Percentiles rank a stretch among this genome's conserved stretches.
These are phyloP conservation scores for Ceratitis capitata DNA, from an alignment of 1,140 invertebrate genomes.

Conservation along the genomic window DNA sequence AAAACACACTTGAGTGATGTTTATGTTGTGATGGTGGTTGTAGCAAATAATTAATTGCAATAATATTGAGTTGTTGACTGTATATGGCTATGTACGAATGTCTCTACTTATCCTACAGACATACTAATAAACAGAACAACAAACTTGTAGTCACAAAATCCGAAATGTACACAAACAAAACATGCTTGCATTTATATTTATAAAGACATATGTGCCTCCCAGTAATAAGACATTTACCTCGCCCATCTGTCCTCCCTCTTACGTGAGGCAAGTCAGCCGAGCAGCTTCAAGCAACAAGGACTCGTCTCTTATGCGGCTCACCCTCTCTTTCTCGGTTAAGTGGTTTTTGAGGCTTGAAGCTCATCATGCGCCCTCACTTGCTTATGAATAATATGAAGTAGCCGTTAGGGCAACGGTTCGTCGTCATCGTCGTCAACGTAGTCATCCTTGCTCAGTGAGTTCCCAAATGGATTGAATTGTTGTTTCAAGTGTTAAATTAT, in stretches of 20 bases:
- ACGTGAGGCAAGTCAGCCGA: neutral
- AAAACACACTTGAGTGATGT: no score
- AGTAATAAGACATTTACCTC: neutral
- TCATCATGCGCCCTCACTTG: neutral
- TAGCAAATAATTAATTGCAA: conserved; percentile 37
- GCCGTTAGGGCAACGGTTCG: neutral
- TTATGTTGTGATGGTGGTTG: neutral
- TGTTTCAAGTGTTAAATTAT: conserved; percentile 33
- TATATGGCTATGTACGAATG: neutral
- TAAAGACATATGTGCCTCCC: neutral
- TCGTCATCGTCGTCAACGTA: no score
- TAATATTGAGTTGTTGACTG: conserved; percentile 23
- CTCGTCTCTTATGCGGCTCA: neutral
- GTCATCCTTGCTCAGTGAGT: no score
- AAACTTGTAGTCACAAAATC: neutral
- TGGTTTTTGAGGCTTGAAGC: neutral
- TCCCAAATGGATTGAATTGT: neutral
- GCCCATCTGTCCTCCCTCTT: neutral
- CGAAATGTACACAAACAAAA: neutral
- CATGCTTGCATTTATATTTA: neutral
- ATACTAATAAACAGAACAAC: neutral
- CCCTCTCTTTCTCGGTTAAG: neutral
- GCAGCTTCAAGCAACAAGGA: neutral
- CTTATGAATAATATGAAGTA: neutral
- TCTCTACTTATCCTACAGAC: neutral